Evolutionary conservation across 2,113 vertebrate species (phyloP), one percentile per base, ranked within the genome.

Genomic region (Numida meleagris): DNA sequence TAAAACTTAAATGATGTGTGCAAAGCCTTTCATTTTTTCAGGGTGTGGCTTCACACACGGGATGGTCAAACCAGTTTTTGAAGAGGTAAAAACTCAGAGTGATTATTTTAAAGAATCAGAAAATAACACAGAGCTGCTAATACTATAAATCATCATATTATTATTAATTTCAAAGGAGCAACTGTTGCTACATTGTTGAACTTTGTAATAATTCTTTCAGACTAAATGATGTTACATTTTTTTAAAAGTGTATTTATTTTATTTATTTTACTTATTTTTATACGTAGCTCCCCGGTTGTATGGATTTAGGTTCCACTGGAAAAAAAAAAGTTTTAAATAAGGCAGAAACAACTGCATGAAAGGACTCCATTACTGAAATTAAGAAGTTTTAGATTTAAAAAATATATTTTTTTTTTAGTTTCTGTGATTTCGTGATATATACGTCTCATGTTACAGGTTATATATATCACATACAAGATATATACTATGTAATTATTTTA

Each of bases 1-100:
- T 86, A 75, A 89, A 88, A 74, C 82, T 82, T 71, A 93, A 91
- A 95, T 83, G 10, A 85, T 51, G 79, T 68, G 63, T 90, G 65
- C 61, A 91, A 93, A 93, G 43, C 15, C 33, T 93, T 71, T 83
- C 0, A 0, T 24, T 67, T 94, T 90, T 93, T 74, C 61, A 65
- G 75, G 82, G 91, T 75, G 88, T 53, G 79, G 68, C 46, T 91
- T 57, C 61, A 83, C 48, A 66, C 5, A 59, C 0, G 3, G 76
- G 91, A 77, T 11, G 45, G 92, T n/a, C 66, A 89, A 95, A 73
- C 7, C 36, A 48, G 53, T 88, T 89, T 89, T 50, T 61, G 75
- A 81, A 92, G 78, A 68, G 36, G 20, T n/a, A 51, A 81, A 82
- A 73, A 16, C 6, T 3, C 31, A 76, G 6, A 78, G 23, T 3